A percentile compares a stretch with the other conserved stretches of the same genome.
Conservation (phyloP, 2,888 invertebrate species). For the Schizaphis graminum region DNA sequence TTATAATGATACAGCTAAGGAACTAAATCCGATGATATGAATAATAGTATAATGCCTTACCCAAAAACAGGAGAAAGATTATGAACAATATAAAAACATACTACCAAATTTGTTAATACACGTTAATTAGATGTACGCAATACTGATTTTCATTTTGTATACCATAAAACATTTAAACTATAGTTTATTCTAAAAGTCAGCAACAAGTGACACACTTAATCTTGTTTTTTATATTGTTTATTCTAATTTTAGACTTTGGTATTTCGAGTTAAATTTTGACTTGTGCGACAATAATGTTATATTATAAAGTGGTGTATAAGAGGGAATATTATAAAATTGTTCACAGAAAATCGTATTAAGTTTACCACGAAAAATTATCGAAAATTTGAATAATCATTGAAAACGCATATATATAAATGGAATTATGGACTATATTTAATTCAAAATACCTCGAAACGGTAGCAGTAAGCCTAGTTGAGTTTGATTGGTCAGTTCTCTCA, state of each 20-base stretch:
- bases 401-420: no score
- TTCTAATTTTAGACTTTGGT: neutral
- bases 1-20: neutral
- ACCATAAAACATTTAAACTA: neutral
- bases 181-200: neutral
- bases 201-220: neutral
- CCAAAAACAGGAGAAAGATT: neutral
- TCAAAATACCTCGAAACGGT: no score
- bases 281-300: neutral
- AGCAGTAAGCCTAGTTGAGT: no score
- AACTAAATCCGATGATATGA: neutral
- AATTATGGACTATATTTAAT: no score
- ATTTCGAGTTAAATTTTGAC: neutral
- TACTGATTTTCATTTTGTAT: neutral
- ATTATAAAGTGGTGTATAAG: neutral
- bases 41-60: neutral
- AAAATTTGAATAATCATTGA: neutral
- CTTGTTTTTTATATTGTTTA: neutral
- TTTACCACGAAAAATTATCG: neutral
- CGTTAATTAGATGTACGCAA: neutral
- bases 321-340: neutral
- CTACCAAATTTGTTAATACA: neutral
- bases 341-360: neutral
- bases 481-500: no score
- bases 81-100: neutral